Percentiles rank a stretch among this genome's conserved stretches.
These are phyloP conservation scores for Zaprionus capensis DNA, from an alignment of 1,140 invertebrate genomes.

Conservation along the genomic window DNA sequence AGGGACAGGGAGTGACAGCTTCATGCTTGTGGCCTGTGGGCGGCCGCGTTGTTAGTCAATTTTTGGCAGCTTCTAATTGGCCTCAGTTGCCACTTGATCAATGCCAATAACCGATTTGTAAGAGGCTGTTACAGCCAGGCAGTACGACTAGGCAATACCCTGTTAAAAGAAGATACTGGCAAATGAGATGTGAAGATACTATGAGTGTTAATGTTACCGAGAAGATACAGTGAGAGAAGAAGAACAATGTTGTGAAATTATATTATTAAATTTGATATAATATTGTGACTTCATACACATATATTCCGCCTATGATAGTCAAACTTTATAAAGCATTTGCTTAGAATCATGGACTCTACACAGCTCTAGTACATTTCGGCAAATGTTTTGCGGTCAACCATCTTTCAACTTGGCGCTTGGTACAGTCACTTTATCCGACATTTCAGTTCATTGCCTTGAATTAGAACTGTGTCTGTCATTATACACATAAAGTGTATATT, in stretches of 20 bases:
- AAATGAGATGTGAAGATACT: neutral
- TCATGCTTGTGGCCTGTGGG: conserved; percentile 29
- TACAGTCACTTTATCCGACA: neutral
- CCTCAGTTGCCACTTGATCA: conserved; percentile 47
- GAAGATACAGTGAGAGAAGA: no score
- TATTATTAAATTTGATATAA: no score
- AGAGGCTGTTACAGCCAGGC: neutral
- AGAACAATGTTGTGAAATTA: no score
- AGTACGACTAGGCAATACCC: neutral
- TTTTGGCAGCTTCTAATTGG: conserved; percentile 38
- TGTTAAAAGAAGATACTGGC: neutral
- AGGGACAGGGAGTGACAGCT: neutral
- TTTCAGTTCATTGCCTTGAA: neutral
- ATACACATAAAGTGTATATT: neutral
- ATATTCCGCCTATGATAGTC: accelerated
- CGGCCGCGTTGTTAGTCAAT: conserved; percentile 1
- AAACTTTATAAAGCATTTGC: no score
- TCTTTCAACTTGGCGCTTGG: neutral
- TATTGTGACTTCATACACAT: no score
- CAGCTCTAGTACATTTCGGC: no score
- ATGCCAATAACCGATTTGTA: conserved; percentile 30
- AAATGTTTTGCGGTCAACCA: no score
- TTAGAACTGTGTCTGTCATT: neutral
- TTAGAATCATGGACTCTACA: no score
- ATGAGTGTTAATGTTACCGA: no score